Base-by-base conservation (phyloP, 2,113 vertebrate genomes). In the Phrynosoma blainvillii region DNA sequence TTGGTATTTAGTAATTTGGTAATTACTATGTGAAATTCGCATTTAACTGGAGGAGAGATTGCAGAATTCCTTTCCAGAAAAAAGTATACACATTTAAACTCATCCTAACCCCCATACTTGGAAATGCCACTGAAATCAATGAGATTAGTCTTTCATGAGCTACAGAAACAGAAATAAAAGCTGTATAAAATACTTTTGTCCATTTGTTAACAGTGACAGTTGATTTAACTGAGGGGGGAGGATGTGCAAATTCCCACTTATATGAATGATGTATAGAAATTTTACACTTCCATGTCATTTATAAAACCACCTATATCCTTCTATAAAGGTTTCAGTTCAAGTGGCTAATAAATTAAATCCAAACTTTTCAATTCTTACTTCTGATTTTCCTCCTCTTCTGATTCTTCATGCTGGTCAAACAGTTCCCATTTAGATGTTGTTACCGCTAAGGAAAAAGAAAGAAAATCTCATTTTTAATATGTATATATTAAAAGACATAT, bases 371-470 rank as follows among this genome's bases (percentile, higher is more conserved):
- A 89, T 88, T 93, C 88, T 96, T 96, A 99, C 98, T 98, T 98
- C 92, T 97, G 98, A 95, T 97, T 97, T 96, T 97, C 97, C 47
- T 98, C 97, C 85, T 98, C 97, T 86, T 98, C 97, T 84, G 97
- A 96, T 94, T 98, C 98, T 90, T 98, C 98, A 42, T 98, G 98
- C 91, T 98, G 98, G 91, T 99, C 99, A 96, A 99, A 98, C 71
- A 97, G 91, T 89, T 99, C 99, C 99, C 99, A 99, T 93, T 99
- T 99, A 40, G 99, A 99, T 86, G 99, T 99, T 32, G 98, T 99
- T 86, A 99, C 98, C 92, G 99, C 99, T 99, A 66, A 47, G 79
- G 36, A 89, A 18, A 3, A 40, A 4, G 56, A 40, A 89, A 18
- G 2, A 56, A 59, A 89, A 90, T 82, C 80, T 21, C 70, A n/a